These are phyloP conservation scores for Tragelaphus scriptus DNA, from an alignment of 2,113 vertebrate species.

Conservation along the genomic window DNA sequence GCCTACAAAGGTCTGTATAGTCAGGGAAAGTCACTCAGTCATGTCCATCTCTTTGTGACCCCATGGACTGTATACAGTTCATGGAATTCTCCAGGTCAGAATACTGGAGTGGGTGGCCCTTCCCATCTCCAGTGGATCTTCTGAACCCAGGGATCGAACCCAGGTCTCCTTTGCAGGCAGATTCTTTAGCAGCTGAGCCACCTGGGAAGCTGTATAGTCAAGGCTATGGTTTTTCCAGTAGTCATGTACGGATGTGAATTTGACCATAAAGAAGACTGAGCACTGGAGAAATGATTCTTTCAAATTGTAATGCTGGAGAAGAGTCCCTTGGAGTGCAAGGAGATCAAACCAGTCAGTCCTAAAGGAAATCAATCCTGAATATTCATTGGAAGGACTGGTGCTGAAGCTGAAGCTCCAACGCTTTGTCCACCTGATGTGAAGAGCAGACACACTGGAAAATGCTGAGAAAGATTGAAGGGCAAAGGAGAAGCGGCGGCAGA, in stretches of 20 bases:
- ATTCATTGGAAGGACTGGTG: neutral
- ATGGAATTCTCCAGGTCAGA: neutral
- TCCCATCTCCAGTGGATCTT: neutral
- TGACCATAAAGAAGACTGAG: neutral
- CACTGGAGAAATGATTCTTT: neutral
- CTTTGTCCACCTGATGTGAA: neutral
- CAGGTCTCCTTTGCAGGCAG: neutral
- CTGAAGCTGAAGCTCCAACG: neutral
- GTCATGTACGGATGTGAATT: neutral
- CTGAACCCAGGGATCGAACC: neutral
- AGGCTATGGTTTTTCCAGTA: neutral
- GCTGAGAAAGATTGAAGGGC: neutral
- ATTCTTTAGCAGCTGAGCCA: neutral
- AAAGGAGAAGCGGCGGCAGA: accelerated
- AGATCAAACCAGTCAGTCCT: neutral
- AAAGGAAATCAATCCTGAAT: neutral
- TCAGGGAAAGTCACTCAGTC: neutral
- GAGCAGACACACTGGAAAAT: neutral
- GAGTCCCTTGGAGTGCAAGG: neutral
- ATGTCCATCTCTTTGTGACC: neutral
- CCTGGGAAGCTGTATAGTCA: neutral
- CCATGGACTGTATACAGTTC: neutral
- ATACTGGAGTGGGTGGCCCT: neutral
- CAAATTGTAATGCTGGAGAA: neutral
- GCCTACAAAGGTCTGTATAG: neutral